Evolutionary conservation across 2,113 vertebrate species (phyloP).

Genomic region (Procavia capensis): DNA sequence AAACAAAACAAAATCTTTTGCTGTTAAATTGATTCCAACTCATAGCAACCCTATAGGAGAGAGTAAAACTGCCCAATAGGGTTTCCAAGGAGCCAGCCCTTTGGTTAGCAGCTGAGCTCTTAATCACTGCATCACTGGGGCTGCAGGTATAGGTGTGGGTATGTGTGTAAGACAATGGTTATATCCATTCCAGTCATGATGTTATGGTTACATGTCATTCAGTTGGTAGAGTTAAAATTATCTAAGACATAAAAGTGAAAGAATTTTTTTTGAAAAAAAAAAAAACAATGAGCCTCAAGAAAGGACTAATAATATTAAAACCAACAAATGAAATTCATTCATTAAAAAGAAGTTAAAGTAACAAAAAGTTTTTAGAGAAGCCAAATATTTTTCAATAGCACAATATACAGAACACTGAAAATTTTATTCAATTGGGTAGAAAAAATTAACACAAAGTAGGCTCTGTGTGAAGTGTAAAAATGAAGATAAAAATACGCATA

Average conservation of each 20-base stretch:
- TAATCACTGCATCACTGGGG: no score
- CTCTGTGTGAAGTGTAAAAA: neutral
- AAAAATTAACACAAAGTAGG: neutral
- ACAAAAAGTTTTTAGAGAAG: neutral
- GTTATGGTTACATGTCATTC: neutral
- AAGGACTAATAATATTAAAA: slow-evolving; percentile 3
- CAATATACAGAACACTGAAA: neutral
- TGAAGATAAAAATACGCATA: neutral
- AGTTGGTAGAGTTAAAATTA: neutral
- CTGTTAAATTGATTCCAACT: no score
- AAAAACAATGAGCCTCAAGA: neutral
- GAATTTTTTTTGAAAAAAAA: neutral
- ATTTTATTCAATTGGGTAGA: neutral
- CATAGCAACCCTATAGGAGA: no score
- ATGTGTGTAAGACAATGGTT: neutral
- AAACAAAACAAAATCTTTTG: no score
- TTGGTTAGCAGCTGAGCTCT: no score
- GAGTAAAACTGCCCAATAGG: no score
- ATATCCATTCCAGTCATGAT: neutral
- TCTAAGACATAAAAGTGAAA: neutral
- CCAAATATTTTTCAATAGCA: neutral
- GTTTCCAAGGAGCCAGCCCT: no score
- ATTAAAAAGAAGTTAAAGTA: neutral
- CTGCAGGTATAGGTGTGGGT: neutral
- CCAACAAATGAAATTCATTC: neutral